Evolutionary conservation across 1,140 invertebrate species (phyloP), one percentile per base, ranked within the genome.

Genomic region (Diploscapter pachys): DNA sequence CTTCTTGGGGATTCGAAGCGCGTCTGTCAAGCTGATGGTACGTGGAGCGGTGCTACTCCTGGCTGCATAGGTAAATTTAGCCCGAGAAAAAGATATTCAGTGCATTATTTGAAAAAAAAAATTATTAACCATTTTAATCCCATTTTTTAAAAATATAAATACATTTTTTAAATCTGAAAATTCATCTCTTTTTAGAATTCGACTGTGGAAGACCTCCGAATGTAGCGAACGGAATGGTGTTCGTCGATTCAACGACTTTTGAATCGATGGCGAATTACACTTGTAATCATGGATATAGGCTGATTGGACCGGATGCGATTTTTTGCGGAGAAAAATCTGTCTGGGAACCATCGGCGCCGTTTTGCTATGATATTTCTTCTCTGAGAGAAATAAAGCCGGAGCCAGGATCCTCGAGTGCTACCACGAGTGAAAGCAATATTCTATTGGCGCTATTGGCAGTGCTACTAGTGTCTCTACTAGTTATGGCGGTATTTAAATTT

Each of bases 261-360:
- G 74, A 80, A n/a, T 77, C 78, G 1, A 59, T 56, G 0, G 93
- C 93, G 4, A 92, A 91, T 0, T 96, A 96, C 85, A 88, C 89
- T 11, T 96, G 94, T 83, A 93, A 96, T 82, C 87, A 91, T 59
- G 93, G 93, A 8, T 96, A 95, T 85, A 93, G 95, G 85, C 89
- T 96, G 1, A 88, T 96, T 2, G 94, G 94, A 3, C 93, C 93
- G 3, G 88, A 91, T 0, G 86, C 92, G 67, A 88, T 93, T 70
- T 89, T 91, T 11, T 96, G 94, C 83, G 89, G 90, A 49, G 76
- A 85, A 0, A 90, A 92, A 80, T 92, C 91, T 2, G 90, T 89
- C 54, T 96, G 94, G 94, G 87, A 89, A n/a, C 94, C 93, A 0
- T 91, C 93, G 3, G 66, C 78, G 3, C 79, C 79, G 9, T 69